Evolutionary conservation across 1,140 invertebrate genomes (phyloP).

Genomic region (Trachymyrmex septentrionalis): DNA sequence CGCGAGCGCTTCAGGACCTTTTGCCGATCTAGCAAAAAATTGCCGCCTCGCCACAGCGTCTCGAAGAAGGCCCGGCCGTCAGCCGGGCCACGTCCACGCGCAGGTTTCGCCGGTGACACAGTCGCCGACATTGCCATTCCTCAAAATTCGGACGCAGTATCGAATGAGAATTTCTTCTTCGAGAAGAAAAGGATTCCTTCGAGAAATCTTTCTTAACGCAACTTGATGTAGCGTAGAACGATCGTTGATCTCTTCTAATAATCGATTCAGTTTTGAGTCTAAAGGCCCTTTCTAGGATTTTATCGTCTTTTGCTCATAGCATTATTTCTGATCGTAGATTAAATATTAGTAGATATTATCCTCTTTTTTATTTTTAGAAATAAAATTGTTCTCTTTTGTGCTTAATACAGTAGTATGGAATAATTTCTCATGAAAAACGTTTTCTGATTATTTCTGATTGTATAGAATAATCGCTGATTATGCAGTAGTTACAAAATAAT

Average conservation of each 20-base stretch:
- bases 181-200: background rate
- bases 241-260: background rate
- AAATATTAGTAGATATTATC: background rate
- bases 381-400: background rate
- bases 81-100: constrained; percentile 83
- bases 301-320: background rate
- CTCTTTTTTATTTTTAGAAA: background rate
- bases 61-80: constrained; percentile 85
- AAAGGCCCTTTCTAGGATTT: background rate
- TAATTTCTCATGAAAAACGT: background rate
- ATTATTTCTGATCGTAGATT: background rate
- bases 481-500: background rate
- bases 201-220: background rate
- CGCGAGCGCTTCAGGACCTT: constrained; percentile 81
- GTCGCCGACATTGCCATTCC: constrained; percentile 79
- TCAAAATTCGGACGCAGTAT: constrained; percentile 13
- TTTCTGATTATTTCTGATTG: background rate
- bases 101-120: constrained; percentile 73
- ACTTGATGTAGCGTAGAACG: background rate
- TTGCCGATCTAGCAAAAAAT: constrained; percentile 81
- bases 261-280: background rate
- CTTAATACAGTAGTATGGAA: background rate
- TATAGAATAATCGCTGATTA: background rate
- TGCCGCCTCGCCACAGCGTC: constrained; percentile 83
- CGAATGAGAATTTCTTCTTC: background rate